Evolutionary conservation across 2,113 vertebrate species (phyloP), one percentile per base, ranked within the genome.

Genomic region (Gobiocypris rarus): DNA sequence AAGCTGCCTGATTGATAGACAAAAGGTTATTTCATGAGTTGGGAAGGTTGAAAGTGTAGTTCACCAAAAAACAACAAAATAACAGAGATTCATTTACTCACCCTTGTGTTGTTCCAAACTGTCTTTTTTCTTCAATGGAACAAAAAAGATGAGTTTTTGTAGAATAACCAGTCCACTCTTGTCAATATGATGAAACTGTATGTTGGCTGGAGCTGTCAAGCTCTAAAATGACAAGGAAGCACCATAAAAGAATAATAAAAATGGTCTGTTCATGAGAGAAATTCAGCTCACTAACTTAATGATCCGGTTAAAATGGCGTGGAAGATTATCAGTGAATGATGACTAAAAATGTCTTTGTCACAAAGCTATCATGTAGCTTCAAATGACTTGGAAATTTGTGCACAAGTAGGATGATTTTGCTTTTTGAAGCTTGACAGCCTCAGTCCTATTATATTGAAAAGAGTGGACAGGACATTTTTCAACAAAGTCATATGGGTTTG

Each of bases 401-500:
- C 63, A 38, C 7, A 8, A 67, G 63, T 67, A 67, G 3, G 15
- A 4, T 67, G 63, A 22, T 69, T 71, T 71, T 74, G 24, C 45
- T 52, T 48, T 74, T 75, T 52, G 41, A 50, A 28, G n/a, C 45
- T 75, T 75, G 71, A 75, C 43, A 75, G 43, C 71, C 45, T 52
- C 13, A 17, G 45, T 3, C 45, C 71, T 1, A 52, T 75, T 52
- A 50, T 75, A 50, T 24, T 52, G 24, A 75, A 75, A 26, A 10
- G 24, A 50, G 45, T 50, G 8, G 43, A 75, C 71, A 75, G 45
- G 5, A 52, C 71, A 52, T 75, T 75, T 8, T 75, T 75, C n/a
- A 75, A 14, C 34, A 41, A 69, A 41, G 17, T 69, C 2, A 22
- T 38, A 69, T 0, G 14, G 14, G 43, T 50, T 50, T 74, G 41